phyloP scores from a whole-genome alignment of 2,888 invertebrate species.

The Neelides folsomi region DNA sequence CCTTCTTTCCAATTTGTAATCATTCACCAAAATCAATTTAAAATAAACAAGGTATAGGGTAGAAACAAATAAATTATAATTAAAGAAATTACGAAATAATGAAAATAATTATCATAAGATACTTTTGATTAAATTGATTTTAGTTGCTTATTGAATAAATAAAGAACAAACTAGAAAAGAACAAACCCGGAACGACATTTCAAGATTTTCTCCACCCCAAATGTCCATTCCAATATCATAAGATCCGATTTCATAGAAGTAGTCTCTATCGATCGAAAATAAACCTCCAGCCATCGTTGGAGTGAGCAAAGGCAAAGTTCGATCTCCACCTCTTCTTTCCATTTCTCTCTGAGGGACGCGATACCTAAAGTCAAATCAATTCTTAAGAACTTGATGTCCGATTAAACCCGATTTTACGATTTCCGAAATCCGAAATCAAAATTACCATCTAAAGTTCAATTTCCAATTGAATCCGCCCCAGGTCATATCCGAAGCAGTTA shows the following conservation, averaged over 20 bases:
- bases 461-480: conserved; percentile 99
- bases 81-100: background rate
- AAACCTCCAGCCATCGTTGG: conserved; percentile 98
- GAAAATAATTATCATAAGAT: background rate
- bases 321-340: conserved; percentile 79
- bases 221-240: conserved; percentile 99
- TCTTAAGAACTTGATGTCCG: background rate
- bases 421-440: conserved; percentile 5
- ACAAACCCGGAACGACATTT: conserved; percentile 52
- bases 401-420: background rate
- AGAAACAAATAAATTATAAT: background rate
- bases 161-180: conserved; percentile 40
- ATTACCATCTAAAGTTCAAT: conserved; percentile 92
- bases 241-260: conserved; percentile 93
- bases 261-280: conserved; percentile 72
- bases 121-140: no score
- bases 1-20: background rate
- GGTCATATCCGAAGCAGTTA: conserved; percentile 66
- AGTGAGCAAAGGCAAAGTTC: conserved; percentile 80
- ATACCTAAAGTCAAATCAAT: conserved; percentile 53
- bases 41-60: background rate
- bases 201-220: conserved; percentile 62
- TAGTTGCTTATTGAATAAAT: no score
- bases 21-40: background rate
- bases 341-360: conserved; percentile 94